Base-by-base conservation (phyloP, 1,140 invertebrate species). In the Platyscapa corneri region DNA sequence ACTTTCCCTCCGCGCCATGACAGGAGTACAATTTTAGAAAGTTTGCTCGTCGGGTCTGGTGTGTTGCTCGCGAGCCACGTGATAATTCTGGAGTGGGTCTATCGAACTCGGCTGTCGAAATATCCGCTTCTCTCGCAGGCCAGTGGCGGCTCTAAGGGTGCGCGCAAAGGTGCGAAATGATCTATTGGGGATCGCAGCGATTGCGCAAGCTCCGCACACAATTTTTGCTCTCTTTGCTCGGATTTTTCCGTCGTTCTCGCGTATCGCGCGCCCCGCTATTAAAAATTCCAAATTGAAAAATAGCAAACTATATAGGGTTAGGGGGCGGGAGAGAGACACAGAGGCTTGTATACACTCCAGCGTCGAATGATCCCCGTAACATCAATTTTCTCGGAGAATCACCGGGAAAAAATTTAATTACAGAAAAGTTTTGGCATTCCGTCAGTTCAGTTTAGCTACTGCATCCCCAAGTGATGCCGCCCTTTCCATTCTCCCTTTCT, bases 361-460 rank as follows among this genome's bases (percentile, higher is more conserved):
- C 87, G 87, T 89, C 87, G 89, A 86, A 86, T 88, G 87, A 88
- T 89, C 86, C 86, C 18, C 78, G 78, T 80, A 67, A 46, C 88
- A 88, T 90, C 86, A 76, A 74, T 83, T 83, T 76, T 83, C 60
- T 60, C 46, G 60, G 37, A 7, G 37, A 67, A 27, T 46, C 34
- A n/a, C 82, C 84, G 88, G 83, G 84, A 39, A 88, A 92, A 92
- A 91, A 91, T 92, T 92, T 92, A 91, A 92, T 92, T 92, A 92
- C 89, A 91, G 90, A 90, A 91, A 92, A 91, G 88, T 90, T 92
- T 91, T 91, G 92, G 90, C 92, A 92, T 91, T 92, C 91, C 91
- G 89, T 91, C 91, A 90, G 91, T 91, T 91, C 88, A 88, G 89
- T 90, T 90, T 90, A 90, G 89, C 89, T 84, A 83, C 76, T 88